These are phyloP conservation scores for Bubo scandiacus DNA, from an alignment of 2,113 vertebrate species.

Conservation along the genomic window DNA sequence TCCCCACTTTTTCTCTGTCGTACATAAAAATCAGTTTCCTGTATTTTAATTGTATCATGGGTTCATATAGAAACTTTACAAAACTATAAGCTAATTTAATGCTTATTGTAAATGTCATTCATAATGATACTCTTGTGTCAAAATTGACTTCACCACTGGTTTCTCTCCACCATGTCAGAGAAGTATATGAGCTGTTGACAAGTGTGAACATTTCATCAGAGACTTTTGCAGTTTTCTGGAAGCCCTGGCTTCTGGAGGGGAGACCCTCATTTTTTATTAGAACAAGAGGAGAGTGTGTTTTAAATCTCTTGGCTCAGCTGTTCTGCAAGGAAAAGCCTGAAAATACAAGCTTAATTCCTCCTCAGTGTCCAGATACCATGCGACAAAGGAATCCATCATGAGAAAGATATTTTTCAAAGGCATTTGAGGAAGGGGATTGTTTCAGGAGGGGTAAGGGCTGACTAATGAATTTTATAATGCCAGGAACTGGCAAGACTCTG, in stretches of 20 bases:
- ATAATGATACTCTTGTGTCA: background rate
- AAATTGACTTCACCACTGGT: background rate
- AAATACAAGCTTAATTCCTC: background rate
- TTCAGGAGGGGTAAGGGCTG: background rate
- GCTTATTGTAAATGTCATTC: background rate
- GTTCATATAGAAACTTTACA: background rate
- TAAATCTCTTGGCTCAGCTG: background rate
- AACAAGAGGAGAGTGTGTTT: background rate
- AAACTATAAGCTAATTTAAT: background rate
- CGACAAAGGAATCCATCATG: background rate
- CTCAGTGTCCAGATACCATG: background rate
- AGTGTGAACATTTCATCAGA: background rate
- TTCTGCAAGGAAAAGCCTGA: background rate
- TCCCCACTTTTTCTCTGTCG: background rate
- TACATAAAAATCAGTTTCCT: background rate
- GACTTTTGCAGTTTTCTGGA: background rate
- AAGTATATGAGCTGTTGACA: background rate
- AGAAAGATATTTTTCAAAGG: background rate
- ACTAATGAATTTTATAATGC: background rate
- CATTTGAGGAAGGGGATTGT: background rate
- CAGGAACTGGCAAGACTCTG: background rate
- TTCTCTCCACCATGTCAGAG: background rate
- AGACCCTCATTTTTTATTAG: background rate
- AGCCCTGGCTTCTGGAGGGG: background rate
- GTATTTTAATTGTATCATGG: background rate